These are phyloP conservation scores for Smittia sp. DNA, from an alignment of 2,888 invertebrate genomes.

Conservation along the genomic window DNA sequence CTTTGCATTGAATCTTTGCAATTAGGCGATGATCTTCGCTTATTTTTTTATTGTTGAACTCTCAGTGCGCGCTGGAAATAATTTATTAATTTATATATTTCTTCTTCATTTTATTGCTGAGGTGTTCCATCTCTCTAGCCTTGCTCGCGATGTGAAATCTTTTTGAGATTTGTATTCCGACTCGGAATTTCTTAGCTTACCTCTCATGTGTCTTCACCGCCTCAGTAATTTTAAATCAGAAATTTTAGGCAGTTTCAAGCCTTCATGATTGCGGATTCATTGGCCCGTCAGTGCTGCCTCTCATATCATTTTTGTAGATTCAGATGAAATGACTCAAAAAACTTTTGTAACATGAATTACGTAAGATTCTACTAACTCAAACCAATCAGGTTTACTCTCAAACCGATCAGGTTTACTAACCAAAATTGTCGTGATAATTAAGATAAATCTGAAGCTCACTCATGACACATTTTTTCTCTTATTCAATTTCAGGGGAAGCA, in stretches of 20 bases:
- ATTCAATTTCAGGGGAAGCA: conserved; percentile 51
- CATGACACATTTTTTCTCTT: conserved; percentile 31
- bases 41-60: conserved; percentile 3
- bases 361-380: too few relatives aligned
- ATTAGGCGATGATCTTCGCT: conserved; percentile 8
- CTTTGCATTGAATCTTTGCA: conserved; percentile 16
- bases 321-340: too few relatives aligned
- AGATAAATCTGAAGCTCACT: too few relatives aligned
- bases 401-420: too few relatives aligned
- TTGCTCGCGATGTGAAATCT: not conserved
- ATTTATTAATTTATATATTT: conserved; percentile 11
- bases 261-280: not conserved
- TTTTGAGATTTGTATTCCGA: not conserved
- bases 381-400: too few relatives aligned
- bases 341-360: too few relatives aligned
- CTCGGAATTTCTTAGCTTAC: too few relatives aligned
- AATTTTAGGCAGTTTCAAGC: too few relatives aligned
- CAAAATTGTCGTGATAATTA: too few relatives aligned
- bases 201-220: conserved; percentile 3
- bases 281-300: not conserved
- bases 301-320: conserved; percentile 5
- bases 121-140: not conserved
- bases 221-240: not conserved
- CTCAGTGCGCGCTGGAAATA: conserved; percentile 1
- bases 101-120: not conserved